Evolutionary conservation across 2,888 invertebrate species (phyloP).

Genomic region (Zygothrica quintamaculata): DNA sequence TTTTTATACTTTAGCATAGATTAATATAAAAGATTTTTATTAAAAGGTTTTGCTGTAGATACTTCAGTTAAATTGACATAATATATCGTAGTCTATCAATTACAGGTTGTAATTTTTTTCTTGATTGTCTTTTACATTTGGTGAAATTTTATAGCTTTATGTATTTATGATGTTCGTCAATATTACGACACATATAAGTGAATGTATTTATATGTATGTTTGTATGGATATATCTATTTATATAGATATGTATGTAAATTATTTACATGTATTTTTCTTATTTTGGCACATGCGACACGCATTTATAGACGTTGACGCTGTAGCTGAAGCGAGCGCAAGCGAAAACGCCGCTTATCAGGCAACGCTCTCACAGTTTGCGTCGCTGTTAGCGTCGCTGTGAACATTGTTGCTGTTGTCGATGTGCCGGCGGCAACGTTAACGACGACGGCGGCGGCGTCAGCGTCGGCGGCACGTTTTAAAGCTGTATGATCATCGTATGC

Average conservation of each 20-base stretch:
- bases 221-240: no score
- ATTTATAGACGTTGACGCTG: neutral
- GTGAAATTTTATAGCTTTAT: neutral
- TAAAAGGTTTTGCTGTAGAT: no score
- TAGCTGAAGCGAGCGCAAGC: neutral
- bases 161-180: neutral
- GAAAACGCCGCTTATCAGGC: conserved; percentile 13
- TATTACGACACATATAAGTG: neutral
- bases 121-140: neutral
- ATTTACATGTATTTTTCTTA: conserved; percentile 1
- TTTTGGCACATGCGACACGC: conserved; percentile 16
- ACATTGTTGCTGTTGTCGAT: neutral
- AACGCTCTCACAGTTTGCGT: neutral
- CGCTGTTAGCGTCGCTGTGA: neutral
- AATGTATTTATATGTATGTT: neutral
- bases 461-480: conserved; percentile 13
- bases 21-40: no score
- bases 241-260: neutral
- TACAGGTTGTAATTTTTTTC: no score
- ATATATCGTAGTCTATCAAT: no score
- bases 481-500: conserved; percentile 30
- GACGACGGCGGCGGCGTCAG: neutral
- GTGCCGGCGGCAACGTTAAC: no score
- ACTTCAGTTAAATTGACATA: no score
- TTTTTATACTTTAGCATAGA: no score